Evolutionary conservation across 2,888 invertebrate species (phyloP), one percentile per base, ranked within the genome.

Genomic region (Ochropleura leucogaster): DNA sequence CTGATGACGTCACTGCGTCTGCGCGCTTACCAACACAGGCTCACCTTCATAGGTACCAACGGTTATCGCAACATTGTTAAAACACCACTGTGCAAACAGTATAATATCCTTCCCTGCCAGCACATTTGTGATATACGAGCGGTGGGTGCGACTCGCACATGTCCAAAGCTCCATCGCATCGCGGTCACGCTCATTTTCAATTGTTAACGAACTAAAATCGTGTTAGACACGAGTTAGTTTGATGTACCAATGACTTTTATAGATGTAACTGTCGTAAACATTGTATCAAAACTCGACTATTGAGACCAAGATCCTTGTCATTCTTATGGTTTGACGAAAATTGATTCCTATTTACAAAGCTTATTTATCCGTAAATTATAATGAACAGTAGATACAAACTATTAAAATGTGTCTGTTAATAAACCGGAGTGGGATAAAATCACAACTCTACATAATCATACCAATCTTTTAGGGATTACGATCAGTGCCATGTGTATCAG

Each of bases 1-100:
- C 81, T 83, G 94, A 95, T 96, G 96, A 95, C 94, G 94, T 96
- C 95, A 96, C 90, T 88, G 87, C 88, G 84, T 88, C 86, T 89
- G 79, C 59, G 75, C 88, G 90, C 83, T 83, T 88, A 87, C 83
- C 80, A 88, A 85, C 89, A 91, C 93, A 89, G 90, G 93, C 90
- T 95, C 92, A 93, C 94, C 94, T 95, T 93, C 94, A 86, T 84
- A 88, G 76, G 80, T 84, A 80, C 75, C 81, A 69, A 62, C 80
- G 70, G 77, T 82, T 87, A 89, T 85, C 87, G 84, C 86, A 83
- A 87, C 85, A 83, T 68, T 87, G 83, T 82, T 79, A 59, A 79
- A 78, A 82, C 69, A 77, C 72, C 68, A 79, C 80, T 77, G 75
- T 67, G 76, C 77, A 75, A 73, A 84, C 71, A 82, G 40, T 60